Base-by-base conservation (phyloP, 2,797 vertebrate species). In the Mico argentatus region DNA sequence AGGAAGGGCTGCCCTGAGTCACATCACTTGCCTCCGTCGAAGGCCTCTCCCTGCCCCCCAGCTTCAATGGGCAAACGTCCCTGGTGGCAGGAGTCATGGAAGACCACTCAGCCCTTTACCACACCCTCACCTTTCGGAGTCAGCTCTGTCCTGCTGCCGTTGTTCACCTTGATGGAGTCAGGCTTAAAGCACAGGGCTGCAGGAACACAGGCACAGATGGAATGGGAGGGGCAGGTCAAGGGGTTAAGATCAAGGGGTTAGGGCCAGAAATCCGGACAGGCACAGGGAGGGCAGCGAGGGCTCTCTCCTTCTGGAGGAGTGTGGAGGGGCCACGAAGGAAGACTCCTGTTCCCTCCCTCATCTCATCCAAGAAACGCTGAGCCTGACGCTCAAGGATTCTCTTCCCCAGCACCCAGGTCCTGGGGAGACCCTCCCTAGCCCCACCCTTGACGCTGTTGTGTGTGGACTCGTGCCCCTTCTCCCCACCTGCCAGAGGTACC, bases 101-200 rank as follows among this genome's bases (percentile, higher is more conserved):
- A 82, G 76, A 14, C 44, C 84, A 44, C 75, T 81, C 52, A 41
- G n/a, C 20, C 48, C 39, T 84, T 79, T 50, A 61, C 41, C 59
- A 22, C 44, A 33, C 6, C 15, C 95, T 97, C 50, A 97, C 96
- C 97, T 92, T 67, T 1, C 0, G 2, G 57, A 0, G 20, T 88
- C 64, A 97, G 95, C 3, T 94, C 93, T 4, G n/a, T 75, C 12
- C 3, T 61, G 26, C 30, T 87, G 20, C 0, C 14, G 14, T 50
- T 82, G 50, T 85, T 76, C 94, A 96, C 59, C 39, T 96, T 96
- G 96, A 95, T 41, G 52, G 95, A 97, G 77, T 83, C 81, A 24
- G 81, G 72, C 90, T 95, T 96, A 61, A 97, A 97, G 85, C 96
- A 97, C 67, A 96, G 46, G 30, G n/a, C 96, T 98, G 52, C 12